Base-by-base conservation (phyloP, 2,797 vertebrate species). In the Pipistrellus nathusii region DNA sequence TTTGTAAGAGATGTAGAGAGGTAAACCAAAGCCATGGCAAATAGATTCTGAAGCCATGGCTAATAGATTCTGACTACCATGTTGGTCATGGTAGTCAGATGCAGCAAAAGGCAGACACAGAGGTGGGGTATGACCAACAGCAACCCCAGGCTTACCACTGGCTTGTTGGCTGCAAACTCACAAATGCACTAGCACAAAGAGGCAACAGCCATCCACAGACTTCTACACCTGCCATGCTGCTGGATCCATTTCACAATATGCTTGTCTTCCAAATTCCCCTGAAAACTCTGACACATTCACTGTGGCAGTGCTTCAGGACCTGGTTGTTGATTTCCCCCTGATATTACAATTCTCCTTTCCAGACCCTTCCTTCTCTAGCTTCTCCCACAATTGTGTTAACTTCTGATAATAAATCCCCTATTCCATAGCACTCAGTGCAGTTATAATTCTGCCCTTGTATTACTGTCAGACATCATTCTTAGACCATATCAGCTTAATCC, bases 401-500 rank as follows among this genome's bases (percentile, higher is more conserved):
- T 59, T 73, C 4, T 23, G 76, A 7, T 25, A 77, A 64, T 62
- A 84, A 59, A 41, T n/a, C 77, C 8, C 73, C 68, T 78, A 48
- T 77, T 82, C 21, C 30, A 8, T 8, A 81, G 27, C 8, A 1
- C 23, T 62, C 18, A 25, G 6, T 71, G 14, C 76, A 51, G 6
- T 53, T 55, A 8, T 51, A n/a, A 57, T 75, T 93, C 64, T 77
- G 44, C 4, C 9, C 20, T 96, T 23, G 8, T 59, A 14, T 73
- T 88, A 38, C 73, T 73, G 12, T 77, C 41, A 91, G 53, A 30
- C 10, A 69, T 82, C 13, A 62, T 32, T 77, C 81, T 93, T 80
- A 80, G 69, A 59, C 9, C 57, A 59, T 20, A 35, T 91, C 55
- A 84, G 13, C 41, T 84, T 91, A 93, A 76, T 90, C 46, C 57